phyloP scores from a whole-genome alignment of 64 coral and sea anemone species.

The Platygyra sinensis region DNA sequence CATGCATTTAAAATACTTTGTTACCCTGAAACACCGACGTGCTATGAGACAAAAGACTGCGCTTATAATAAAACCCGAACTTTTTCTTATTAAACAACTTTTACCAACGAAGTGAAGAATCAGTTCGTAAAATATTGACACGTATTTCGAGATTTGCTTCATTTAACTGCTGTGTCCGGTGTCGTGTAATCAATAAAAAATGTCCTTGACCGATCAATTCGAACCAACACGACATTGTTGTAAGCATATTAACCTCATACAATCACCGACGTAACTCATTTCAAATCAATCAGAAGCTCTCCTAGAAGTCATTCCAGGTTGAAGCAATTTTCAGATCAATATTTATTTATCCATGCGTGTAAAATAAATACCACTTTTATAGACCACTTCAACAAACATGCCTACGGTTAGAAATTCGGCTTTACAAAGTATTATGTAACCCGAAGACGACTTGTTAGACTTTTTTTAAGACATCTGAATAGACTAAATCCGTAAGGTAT shows the following conservation, averaged over 20 bases:
- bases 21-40: too few species aligned
- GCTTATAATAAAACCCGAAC: too few species aligned
- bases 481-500: not conserved
- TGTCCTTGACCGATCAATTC: not conserved
- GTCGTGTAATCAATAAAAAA: not conserved
- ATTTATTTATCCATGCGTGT: constrained; percentile 4
- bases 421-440: not conserved
- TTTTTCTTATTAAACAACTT: too few species aligned
- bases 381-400: not conserved
- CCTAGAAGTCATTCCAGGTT: not conserved
- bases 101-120: not conserved
- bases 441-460: not conserved
- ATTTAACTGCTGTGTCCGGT: not conserved
- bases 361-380: not conserved
- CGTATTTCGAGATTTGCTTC: not conserved
- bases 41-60: too few species aligned
- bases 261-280: not conserved
- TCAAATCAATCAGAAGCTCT: not conserved
- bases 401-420: not conserved
- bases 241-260: not conserved
- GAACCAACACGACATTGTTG: not conserved
- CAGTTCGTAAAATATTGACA: not conserved
- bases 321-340: not conserved
- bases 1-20: too few species aligned
- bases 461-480: not conserved